These are phyloP conservation scores for Rhynchophorus ferrugineus DNA, from an alignment of 1,140 invertebrate genomes.

Conservation along the genomic window DNA sequence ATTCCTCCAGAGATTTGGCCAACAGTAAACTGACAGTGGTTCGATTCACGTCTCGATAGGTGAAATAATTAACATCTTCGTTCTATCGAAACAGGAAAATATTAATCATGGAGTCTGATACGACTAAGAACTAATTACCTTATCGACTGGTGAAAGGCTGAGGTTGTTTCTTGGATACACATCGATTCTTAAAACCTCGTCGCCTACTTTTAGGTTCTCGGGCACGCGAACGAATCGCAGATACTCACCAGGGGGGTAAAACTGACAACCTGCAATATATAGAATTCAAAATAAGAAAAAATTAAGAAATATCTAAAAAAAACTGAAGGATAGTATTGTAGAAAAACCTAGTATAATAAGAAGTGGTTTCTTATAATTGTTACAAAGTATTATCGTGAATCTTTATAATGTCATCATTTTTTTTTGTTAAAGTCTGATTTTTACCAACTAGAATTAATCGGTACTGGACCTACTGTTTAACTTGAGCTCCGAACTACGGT, in stretches of 20 bases:
- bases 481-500: too few relatives aligned
- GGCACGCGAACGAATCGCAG: slow-evolving; percentile 67
- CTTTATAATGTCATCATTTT: too few relatives aligned
- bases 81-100: slow-evolving; percentile 20
- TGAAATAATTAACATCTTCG: slow-evolving; percentile 50
- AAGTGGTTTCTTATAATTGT: too few relatives aligned
- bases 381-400: too few relatives aligned
- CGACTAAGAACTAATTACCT: slow-evolving; percentile 39
- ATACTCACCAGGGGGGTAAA: slow-evolving; percentile 69
- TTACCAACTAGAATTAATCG: too few relatives aligned
- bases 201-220: slow-evolving; percentile 58
- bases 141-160: slow-evolving; percentile 61
- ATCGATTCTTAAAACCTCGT: slow-evolving; percentile 62
- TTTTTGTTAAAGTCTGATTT: too few relatives aligned
- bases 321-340: not conserved
- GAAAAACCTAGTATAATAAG: too few relatives aligned
- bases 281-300: not conserved
- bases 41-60: slow-evolving; percentile 59
- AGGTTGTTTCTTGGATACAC: slow-evolving; percentile 66
- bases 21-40: slow-evolving; percentile 66
- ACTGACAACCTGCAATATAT: slow-evolving; percentile 64
- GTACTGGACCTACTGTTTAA: too few relatives aligned
- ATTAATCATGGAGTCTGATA: not conserved
- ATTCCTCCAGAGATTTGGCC: slow-evolving; percentile 64
- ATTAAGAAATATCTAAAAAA: not conserved